phyloP scores from a whole-genome alignment of 1,140 invertebrate species.

The Hypsibius dujardini region DNA sequence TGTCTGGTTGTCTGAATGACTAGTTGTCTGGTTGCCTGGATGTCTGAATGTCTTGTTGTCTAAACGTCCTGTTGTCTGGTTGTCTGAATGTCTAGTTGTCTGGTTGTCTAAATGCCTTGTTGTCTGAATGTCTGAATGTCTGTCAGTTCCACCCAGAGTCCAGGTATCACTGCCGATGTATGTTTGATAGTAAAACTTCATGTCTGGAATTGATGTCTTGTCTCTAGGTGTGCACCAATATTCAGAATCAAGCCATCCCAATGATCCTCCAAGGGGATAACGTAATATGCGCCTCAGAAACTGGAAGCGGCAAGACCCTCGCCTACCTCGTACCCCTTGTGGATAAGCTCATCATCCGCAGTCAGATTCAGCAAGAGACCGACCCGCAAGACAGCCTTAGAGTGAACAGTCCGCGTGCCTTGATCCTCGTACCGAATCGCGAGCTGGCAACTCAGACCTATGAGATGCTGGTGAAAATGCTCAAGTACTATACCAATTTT shows the following conservation, averaged over 20 bases:
- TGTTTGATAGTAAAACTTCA: no score
- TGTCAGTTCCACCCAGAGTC: no score
- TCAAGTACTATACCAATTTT: slow-evolving; percentile 35
- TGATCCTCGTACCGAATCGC: slow-evolving; percentile 63
- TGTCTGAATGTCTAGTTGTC: no score
- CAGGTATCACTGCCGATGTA: no score
- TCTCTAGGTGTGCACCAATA: slow-evolving; percentile 18
- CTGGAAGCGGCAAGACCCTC: slow-evolving; percentile 79
- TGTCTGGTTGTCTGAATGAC: no score
- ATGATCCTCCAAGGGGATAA: slow-evolving; percentile 45
- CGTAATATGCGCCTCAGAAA: slow-evolving; percentile 63
- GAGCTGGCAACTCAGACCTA: slow-evolving; percentile 53
- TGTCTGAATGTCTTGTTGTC: no score
- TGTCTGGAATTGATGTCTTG: no score
- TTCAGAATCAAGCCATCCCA: slow-evolving; percentile 33
- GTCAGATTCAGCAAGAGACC: slow-evolving; percentile 24
- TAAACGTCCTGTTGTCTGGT: no score
- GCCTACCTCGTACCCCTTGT: slow-evolving; percentile 69
- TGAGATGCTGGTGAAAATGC: slow-evolving; percentile 43
- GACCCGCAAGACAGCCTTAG: no score
- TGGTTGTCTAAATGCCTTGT: no score
- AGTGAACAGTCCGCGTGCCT: slow-evolving; percentile 49
- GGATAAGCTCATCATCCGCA: slow-evolving; percentile 41
- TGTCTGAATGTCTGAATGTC: no score
- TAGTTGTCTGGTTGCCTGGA: no score